Conservation (phyloP, 1,140 invertebrate genomes). For the Tetraneura akinire region DNA sequence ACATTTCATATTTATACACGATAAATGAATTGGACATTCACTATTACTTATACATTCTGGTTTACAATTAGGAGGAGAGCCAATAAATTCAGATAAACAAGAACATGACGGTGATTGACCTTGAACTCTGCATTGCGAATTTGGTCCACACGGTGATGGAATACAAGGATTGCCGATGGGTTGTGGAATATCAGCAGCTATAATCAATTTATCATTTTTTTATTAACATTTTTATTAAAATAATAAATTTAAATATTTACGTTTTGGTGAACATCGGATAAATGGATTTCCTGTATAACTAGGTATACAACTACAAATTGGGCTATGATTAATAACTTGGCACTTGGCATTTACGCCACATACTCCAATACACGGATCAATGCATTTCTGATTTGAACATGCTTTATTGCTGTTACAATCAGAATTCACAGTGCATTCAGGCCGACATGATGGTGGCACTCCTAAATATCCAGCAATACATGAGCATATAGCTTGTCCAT, state of each 20-base stretch:
- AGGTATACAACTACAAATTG: slow-evolving; percentile 71
- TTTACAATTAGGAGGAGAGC: slow-evolving; percentile 67
- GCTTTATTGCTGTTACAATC: slow-evolving; percentile 67
- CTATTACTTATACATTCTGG: slow-evolving; percentile 69
- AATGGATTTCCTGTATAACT: slow-evolving; percentile 77
- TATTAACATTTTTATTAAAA: slow-evolving; percentile 34
- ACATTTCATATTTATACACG: slow-evolving; percentile 71
- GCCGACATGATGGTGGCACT: slow-evolving; percentile 71
- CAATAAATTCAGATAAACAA: slow-evolving; percentile 65
- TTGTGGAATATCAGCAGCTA: slow-evolving; percentile 55
- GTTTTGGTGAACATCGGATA: slow-evolving; percentile 64
- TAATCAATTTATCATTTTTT: slow-evolving; percentile 43
- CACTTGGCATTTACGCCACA: slow-evolving; percentile 73
- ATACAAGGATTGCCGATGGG: slow-evolving; percentile 66
- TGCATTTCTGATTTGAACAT: slow-evolving; percentile 69
- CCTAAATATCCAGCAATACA: slow-evolving; percentile 72
- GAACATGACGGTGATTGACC: slow-evolving; percentile 67
- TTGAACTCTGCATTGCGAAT: slow-evolving; percentile 67
- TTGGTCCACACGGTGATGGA: slow-evolving; percentile 72
- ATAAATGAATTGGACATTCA: slow-evolving; percentile 66
- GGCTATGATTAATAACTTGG: slow-evolving; percentile 72
- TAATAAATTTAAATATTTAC: slow-evolving; percentile 56
- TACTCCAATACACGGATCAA: slow-evolving; percentile 67
- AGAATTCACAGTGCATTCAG: slow-evolving; percentile 72
- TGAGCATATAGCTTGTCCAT: slow-evolving; percentile 70